phyloP scores from a whole-genome alignment of 1,140 invertebrate genomes.

The Lasaia peninsularis region DNA sequence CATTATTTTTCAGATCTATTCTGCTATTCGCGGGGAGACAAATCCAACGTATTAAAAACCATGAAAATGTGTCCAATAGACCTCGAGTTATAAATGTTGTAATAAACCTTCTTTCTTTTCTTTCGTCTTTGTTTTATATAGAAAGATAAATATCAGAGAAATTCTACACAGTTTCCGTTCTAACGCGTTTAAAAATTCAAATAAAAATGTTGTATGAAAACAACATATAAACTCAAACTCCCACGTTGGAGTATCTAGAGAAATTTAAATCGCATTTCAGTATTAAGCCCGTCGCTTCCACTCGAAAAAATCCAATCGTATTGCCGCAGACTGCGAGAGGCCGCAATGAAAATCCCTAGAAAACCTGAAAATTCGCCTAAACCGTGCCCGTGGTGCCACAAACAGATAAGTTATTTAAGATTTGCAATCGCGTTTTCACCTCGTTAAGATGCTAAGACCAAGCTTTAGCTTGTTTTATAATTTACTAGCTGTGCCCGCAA shows the following conservation, averaged over 20 bases:
- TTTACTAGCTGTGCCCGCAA: too few species aligned
- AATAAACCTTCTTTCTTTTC: too few species aligned
- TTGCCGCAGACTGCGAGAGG: conserved; percentile 57
- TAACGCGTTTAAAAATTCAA: too few species aligned
- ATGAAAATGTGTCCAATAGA: too few species aligned
- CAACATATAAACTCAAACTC: conserved; percentile 1
- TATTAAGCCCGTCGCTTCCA: conserved; percentile 67
- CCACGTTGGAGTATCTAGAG: conserved; percentile 19
- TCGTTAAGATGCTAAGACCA: not conserved
- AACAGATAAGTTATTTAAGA: conserved; percentile 44
- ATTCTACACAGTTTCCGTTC: too few species aligned
- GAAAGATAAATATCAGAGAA: too few species aligned
- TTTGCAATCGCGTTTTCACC: conserved; percentile 7
- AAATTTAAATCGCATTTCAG: conserved; percentile 19
- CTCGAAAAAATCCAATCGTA: conserved; percentile 73
- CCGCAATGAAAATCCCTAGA: conserved; percentile 63
- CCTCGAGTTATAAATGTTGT: too few species aligned
- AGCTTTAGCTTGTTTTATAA: too few species aligned
- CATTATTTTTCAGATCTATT: too few species aligned
- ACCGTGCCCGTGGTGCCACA: conserved; percentile 38
- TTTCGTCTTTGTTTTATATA: too few species aligned
- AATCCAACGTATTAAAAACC: too few species aligned
- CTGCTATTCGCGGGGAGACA: too few species aligned
- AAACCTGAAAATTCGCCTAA: conserved; percentile 59
- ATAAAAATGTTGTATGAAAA: not conserved